Evolutionary conservation across 2,797 vertebrate genomes (phyloP).

Genomic region (Parauchenoglanis ngamensis): DNA sequence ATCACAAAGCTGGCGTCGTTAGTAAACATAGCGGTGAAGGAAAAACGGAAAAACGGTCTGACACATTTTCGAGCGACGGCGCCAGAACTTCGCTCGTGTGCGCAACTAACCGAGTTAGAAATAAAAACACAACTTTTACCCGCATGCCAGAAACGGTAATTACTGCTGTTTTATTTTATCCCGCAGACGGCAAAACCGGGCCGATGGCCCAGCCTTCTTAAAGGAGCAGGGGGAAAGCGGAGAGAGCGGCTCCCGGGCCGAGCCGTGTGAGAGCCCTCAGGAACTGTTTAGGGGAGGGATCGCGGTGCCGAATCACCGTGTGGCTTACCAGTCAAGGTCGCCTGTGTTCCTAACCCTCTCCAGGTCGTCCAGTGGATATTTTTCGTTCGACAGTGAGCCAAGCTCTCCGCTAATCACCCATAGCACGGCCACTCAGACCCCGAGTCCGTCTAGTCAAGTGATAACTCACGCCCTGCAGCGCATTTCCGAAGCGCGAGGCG

Average conservation of each 20-base stretch:
- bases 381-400: slow-evolving; percentile 86
- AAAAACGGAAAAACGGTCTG: background rate
- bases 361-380: slow-evolving; percentile 90
- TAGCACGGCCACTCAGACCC: slow-evolving; percentile 88
- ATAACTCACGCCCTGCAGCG: slow-evolving; percentile 67
- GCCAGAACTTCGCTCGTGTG: background rate
- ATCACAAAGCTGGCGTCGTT: background rate
- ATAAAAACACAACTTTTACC: slow-evolving; percentile 13
- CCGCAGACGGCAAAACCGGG: slow-evolving; percentile 78
- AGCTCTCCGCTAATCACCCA: slow-evolving; percentile 83
- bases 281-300: slow-evolving; percentile 67
- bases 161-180: slow-evolving; percentile 70
- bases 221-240: slow-evolving; percentile 73
- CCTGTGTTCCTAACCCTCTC: slow-evolving; percentile 80
- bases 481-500: slow-evolving; percentile 68
- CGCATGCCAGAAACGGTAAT: slow-evolving; percentile 54
- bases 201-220: slow-evolving; percentile 79
- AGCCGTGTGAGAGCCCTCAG: slow-evolving; percentile 58
- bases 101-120: background rate
- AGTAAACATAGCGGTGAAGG: background rate
- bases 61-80: background rate
- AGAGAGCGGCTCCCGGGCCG: slow-evolving; percentile 68
- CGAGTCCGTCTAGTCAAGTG: slow-evolving; percentile 82
- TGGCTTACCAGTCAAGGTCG: slow-evolving; percentile 80
- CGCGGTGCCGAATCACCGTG: slow-evolving; percentile 72